Base-by-base conservation (phyloP, 2,888 invertebrate species). In the Alloplasta piceator region DNA sequence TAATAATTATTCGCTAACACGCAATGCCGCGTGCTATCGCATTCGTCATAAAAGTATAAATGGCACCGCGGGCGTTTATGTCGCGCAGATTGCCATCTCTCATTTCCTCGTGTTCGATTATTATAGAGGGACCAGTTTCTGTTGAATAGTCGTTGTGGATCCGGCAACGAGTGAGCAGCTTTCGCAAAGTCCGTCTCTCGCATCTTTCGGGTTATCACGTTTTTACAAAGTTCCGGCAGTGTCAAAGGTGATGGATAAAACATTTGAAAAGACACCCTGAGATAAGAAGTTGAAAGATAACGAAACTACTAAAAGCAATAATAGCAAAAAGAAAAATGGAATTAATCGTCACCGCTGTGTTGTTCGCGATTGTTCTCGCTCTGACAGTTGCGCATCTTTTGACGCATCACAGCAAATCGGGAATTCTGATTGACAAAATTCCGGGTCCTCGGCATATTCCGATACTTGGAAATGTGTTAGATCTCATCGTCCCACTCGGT, bases 401-500 rank as follows among this genome's bases (percentile, higher is more conserved):
- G 4, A 52, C 81, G 12, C 82, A 82, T 16, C 63, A 83, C 92
- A 89, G 88, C 39, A 61, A 58, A 66, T 39, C 10, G 38, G 89
- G 87, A 4, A 80, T 86, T 60, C 78, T 89, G 4, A 82, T 91
- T 2, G 82, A 86, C 46, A 87, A 82, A 86, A 88, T 92, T 71
- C 90, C 91, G 0, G 91, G 92, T 12, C 89, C 90, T 9, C 64
- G 39, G 5, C 48, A 7, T 12, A 63, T 74, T 74, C 78, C 82
- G 66, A 60, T 81, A 26, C 71, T 82, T 16, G 78, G 74, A 6
- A 67, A 61, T 46, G 12, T 41, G 0, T 5, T 60, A 0, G 50
- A 60, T 43, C 4, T 72, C 1, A 1, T 66, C 14, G n/a, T 71
- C 6, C 5, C 78, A 6, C 50, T 38, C 12, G 66, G 78, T 78